phyloP scores from a whole-genome alignment of 2,888 invertebrate genomes.

The Leucophenga maculata region DNA sequence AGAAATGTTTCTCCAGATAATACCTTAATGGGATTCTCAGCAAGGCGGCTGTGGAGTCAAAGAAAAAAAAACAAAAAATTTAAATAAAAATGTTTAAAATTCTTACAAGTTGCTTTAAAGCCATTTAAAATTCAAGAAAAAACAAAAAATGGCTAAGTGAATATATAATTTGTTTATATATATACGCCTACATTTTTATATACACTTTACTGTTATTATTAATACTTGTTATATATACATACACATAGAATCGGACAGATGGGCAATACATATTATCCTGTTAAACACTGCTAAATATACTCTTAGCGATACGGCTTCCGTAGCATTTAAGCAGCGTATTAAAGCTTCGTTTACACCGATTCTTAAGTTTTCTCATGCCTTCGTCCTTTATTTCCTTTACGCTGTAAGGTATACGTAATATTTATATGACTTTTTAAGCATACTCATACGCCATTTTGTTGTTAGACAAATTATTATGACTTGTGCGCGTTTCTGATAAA shows the following conservation, averaged over 20 bases:
- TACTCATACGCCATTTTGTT: neutral
- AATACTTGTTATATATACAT: too few relatives aligned
- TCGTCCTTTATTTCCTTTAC: neutral
- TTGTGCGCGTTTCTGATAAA: neutral
- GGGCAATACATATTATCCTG: too few relatives aligned
- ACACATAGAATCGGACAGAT: too few relatives aligned
- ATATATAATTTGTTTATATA: too few relatives aligned
- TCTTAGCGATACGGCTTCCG: too few relatives aligned
- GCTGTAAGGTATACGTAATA: neutral
- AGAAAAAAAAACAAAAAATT: neutral
- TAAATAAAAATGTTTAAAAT: slow-evolving; percentile 14
- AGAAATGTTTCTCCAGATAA: slow-evolving; percentile 72
- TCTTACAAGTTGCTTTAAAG: neutral
- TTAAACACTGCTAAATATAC: too few relatives aligned
- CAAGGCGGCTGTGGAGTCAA: slow-evolving; percentile 71
- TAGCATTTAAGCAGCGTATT: too few relatives aligned
- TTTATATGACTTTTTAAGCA: slow-evolving; percentile 3
- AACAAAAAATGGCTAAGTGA: too few relatives aligned
- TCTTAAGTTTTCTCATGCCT: neutral
- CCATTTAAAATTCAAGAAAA: too few relatives aligned
- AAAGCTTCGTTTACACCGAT: too few relatives aligned
- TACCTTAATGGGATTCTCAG: slow-evolving; percentile 72
- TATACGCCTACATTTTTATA: too few relatives aligned
- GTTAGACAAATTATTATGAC: slow-evolving; percentile 6
- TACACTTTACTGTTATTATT: too few relatives aligned